A percentile compares a stretch with the other conserved stretches of the same genome.
Conservation (phyloP, 2,797 vertebrate species). For the Sandelia bainsii region DNA sequence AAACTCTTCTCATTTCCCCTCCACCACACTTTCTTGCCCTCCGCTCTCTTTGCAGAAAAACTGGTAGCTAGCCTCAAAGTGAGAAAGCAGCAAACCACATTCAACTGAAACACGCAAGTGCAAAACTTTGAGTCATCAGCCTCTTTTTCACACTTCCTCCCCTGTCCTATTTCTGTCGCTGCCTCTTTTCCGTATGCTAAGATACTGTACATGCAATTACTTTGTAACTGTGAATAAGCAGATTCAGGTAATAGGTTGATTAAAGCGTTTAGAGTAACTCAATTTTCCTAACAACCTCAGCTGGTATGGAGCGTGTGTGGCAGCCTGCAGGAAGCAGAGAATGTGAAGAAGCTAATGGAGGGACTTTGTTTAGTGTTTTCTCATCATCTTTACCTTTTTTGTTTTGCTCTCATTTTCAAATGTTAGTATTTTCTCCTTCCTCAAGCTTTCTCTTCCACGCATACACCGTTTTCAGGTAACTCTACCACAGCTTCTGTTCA, state of each 20-base stretch:
- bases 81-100: conserved; percentile 62
- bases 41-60: conserved; percentile 27
- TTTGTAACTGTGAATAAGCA: conserved; percentile 34
- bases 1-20: conserved; percentile 39
- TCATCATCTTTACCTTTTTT: background rate
- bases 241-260: conserved; percentile 51
- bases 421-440: conserved; percentile 1
- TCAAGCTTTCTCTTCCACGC: conserved; percentile 12
- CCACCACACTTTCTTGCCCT: conserved; percentile 15
- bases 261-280: conserved; percentile 49
- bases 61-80: conserved; percentile 42
- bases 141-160: conserved; percentile 61
- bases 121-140: conserved; percentile 60
- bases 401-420: background rate
- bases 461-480: conserved; percentile 68
- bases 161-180: conserved; percentile 49
- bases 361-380: conserved; percentile 11
- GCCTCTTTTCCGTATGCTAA: conserved; percentile 22
- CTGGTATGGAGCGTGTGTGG: conserved; percentile 16
- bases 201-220: conserved; percentile 8
- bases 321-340: conserved; percentile 17
- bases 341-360: conserved; percentile 9
- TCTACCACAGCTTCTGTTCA: conserved; percentile 66
- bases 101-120: conserved; percentile 46
- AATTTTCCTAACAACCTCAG: conserved; percentile 38